These are phyloP conservation scores for Lochmaea crataegi DNA, from an alignment of 2,888 invertebrate species.

Conservation along the genomic window DNA sequence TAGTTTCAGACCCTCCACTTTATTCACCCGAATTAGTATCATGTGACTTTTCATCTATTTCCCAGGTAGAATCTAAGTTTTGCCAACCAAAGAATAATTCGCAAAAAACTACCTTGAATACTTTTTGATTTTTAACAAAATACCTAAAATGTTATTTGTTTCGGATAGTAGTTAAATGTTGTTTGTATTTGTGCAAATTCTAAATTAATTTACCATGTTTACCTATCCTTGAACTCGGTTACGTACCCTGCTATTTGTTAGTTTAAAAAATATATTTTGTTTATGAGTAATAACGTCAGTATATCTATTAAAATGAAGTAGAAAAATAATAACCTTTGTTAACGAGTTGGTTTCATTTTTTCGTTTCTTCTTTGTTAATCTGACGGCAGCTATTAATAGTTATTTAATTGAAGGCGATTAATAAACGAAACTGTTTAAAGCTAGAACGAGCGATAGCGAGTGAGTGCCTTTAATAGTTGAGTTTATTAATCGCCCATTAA, in stretches of 20 bases:
- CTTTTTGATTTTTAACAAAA: background rate
- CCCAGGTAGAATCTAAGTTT: too few species aligned
- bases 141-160: background rate
- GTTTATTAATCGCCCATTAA: too few species aligned
- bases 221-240: background rate
- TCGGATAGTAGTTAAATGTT: background rate
- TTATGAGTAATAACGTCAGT: background rate
- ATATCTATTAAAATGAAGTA: background rate
- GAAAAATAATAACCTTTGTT: background rate
- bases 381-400: too few species aligned
- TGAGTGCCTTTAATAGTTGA: too few species aligned
- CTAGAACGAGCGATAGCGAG: too few species aligned
- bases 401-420: too few species aligned
- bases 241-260: constrained; percentile 2
- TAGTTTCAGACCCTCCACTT: too few species aligned
- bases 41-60: too few species aligned
- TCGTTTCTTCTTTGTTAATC: background rate
- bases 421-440: too few species aligned
- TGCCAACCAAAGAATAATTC: too few species aligned
- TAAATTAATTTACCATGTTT: background rate
- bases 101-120: background rate
- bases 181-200: constrained; percentile 4
- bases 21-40: too few species aligned
- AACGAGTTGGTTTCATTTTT: too few species aligned
- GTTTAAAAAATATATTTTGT: constrained; percentile 2